Evolutionary conservation across 37 sponge, comb jelly and placozoan species (phyloP).

Genomic region (Tethya wilhelma): DNA sequence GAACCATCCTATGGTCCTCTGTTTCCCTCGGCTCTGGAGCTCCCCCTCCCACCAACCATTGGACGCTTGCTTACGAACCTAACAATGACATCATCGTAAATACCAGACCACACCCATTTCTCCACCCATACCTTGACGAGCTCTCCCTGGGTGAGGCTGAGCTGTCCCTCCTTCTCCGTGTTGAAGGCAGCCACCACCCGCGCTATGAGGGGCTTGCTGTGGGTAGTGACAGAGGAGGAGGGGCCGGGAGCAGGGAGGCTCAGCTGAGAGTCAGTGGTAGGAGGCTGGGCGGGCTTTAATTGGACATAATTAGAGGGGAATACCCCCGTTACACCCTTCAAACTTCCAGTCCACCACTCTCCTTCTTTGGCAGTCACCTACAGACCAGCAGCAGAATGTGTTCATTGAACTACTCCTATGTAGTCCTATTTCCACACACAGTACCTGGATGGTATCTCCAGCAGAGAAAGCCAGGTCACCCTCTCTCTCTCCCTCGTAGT

Average conservation of each 20-base stretch:
- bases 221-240: slow-evolving; percentile 17
- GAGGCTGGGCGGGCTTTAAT: background rate
- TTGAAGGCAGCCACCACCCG: slow-evolving; percentile 43
- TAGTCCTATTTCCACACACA: background rate
- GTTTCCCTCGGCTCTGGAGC: slow-evolving; percentile 79
- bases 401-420: background rate
- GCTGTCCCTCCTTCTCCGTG: slow-evolving; percentile 43
- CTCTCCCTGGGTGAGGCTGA: slow-evolving; percentile 62
- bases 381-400: background rate
- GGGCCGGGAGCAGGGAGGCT: background rate
- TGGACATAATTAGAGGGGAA: slow-evolving; percentile 91
- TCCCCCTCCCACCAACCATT: slow-evolving; percentile 92
- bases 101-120: no score
- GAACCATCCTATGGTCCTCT: slow-evolving; percentile 75
- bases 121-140: slow-evolving; percentile 54
- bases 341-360: slow-evolving; percentile 80
- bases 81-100: no score
- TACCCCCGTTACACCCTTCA: slow-evolving; percentile 61
- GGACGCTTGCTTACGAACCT: slow-evolving; percentile 52
- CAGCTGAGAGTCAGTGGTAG: no score
- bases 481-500: slow-evolving; percentile 35
- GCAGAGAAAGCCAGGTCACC: slow-evolving; percentile 66
- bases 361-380: slow-evolving; percentile 56
- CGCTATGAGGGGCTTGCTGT: slow-evolving; percentile 44
- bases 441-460: slow-evolving; percentile 67